These are phyloP conservation scores for Eutrigla gurnardus DNA, from an alignment of 2,797 vertebrate genomes.

Conservation along the genomic window DNA sequence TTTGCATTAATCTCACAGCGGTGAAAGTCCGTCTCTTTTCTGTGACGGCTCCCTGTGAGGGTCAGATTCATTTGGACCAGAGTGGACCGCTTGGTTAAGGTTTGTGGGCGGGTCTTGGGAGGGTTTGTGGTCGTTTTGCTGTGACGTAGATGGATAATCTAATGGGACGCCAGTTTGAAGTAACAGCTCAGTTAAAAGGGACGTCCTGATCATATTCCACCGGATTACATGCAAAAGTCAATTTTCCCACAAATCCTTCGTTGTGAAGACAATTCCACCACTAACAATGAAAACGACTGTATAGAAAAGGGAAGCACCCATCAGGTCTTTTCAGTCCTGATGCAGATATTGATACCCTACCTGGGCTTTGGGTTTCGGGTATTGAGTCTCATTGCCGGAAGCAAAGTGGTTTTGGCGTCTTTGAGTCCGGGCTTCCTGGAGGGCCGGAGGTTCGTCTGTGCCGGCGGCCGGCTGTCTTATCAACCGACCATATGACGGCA, in stretches of 20 bases:
- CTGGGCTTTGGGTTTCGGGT: too few relatives aligned
- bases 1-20: constrained; percentile 6
- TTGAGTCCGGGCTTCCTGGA: neutral
- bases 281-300: neutral
- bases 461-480: neutral
- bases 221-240: neutral
- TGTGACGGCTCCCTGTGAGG: neutral
- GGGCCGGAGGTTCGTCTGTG: neutral
- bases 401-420: neutral
- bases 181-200: neutral
- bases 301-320: neutral
- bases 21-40: neutral
- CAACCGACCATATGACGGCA: neutral
- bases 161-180: neutral
- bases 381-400: neutral
- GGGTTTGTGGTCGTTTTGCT: constrained; percentile 14
- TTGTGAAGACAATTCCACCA: neutral
- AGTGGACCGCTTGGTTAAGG: constrained; percentile 5
- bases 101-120: constrained; percentile 14
- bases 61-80: constrained; percentile 31
- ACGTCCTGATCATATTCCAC: neutral
- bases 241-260: neutral
- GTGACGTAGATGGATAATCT: constrained; percentile 2
- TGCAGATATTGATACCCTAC: too few relatives aligned
- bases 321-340: too few relatives aligned